phyloP scores from a whole-genome alignment of 2,888 invertebrate species.

The Serripes groenlandicus region DNA sequence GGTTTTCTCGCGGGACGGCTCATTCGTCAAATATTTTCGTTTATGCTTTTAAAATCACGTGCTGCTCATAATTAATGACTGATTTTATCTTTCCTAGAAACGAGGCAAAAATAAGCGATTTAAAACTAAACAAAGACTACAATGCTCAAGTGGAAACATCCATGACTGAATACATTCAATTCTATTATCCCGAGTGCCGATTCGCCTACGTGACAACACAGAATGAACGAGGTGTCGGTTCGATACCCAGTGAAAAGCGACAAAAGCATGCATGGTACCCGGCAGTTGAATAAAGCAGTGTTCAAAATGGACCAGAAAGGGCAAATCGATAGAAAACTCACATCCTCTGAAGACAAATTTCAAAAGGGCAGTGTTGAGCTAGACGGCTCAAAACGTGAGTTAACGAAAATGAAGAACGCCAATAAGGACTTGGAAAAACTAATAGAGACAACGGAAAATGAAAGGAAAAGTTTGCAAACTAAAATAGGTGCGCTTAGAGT shows the following conservation, averaged over 20 bases:
- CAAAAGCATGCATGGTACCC: not conserved
- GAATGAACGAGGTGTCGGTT: constrained; percentile 3
- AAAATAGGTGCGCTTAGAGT: constrained; percentile 56
- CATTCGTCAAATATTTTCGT: too few species aligned
- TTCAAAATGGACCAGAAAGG: constrained; percentile 1
- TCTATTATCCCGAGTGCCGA: too few species aligned
- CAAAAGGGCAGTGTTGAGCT: constrained; percentile 30
- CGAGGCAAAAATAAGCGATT: too few species aligned
- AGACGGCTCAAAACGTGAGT: constrained; percentile 51
- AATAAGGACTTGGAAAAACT: constrained; percentile 54
- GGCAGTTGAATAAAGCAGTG: not conserved
- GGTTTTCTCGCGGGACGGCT: too few species aligned
- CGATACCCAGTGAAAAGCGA: not conserved
- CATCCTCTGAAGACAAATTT: constrained; percentile 39
- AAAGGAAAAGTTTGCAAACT: constrained; percentile 41
- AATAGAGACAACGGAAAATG: constrained; percentile 46
- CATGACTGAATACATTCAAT: too few species aligned
- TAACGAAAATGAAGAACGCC: constrained; percentile 29
- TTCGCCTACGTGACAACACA: not conserved
- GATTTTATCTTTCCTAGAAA: too few species aligned
- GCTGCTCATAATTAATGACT: too few species aligned
- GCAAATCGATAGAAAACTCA: constrained; percentile 11
- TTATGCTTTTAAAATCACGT: too few species aligned
- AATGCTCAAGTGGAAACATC: too few species aligned
- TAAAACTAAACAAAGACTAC: too few species aligned